phyloP scores from a whole-genome alignment of 2,888 invertebrate genomes.

The Leptinotarsa haldemani region DNA sequence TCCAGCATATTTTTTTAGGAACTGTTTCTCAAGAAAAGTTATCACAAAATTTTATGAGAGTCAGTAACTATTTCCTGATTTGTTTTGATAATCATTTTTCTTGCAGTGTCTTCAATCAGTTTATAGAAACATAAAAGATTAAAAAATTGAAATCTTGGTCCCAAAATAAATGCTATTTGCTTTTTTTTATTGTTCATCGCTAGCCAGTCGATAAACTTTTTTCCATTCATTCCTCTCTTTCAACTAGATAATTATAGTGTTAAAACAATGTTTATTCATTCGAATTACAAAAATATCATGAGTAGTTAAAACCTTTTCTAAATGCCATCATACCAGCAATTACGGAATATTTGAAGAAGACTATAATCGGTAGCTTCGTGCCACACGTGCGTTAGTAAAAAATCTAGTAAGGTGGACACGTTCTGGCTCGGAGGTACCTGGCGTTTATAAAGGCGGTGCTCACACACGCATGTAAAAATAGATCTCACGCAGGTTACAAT shows the following conservation, averaged over 20 bases:
- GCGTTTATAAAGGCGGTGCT: constrained; percentile 11
- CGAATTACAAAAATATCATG: constrained; percentile 15
- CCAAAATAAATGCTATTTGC: too few relatives aligned
- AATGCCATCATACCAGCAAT: constrained; percentile 29
- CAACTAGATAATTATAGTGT: constrained; percentile 5
- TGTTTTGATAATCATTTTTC: too few relatives aligned
- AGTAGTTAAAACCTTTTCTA: constrained; percentile 21
- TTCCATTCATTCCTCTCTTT: too few relatives aligned
- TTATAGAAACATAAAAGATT: too few relatives aligned
- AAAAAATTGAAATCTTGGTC: too few relatives aligned
- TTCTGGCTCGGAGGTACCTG: constrained; percentile 23
- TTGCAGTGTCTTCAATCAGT: too few relatives aligned
- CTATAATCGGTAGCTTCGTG: constrained; percentile 27
- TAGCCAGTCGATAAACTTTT: too few relatives aligned
- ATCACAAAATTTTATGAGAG: too few relatives aligned
- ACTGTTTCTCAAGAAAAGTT: too few relatives aligned
- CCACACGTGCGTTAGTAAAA: constrained; percentile 30
- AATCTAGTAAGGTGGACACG: constrained; percentile 37
- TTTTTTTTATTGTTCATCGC: too few relatives aligned
- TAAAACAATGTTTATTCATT: neutral
- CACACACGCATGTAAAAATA: constrained; percentile 26
- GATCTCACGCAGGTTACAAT: constrained; percentile 29
- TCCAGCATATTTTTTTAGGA: too few relatives aligned
- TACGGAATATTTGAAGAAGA: constrained; percentile 27
- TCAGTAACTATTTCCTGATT: too few relatives aligned